These are phyloP conservation scores for Centropus bengalensis DNA, from an alignment of 2,113 vertebrate species.

Conservation along the genomic window DNA sequence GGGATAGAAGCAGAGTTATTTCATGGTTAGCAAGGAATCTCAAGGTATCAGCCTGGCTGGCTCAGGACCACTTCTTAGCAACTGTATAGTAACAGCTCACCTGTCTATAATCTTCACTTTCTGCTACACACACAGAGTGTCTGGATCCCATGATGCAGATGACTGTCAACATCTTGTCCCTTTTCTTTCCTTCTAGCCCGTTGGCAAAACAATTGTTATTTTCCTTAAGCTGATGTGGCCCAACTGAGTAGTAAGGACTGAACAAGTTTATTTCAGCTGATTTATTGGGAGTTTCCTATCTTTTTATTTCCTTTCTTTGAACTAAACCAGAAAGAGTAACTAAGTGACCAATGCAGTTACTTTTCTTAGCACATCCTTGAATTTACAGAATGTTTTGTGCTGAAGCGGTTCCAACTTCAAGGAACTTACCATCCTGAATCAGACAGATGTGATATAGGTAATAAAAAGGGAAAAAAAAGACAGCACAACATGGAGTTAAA, in stretches of 20 bases:
- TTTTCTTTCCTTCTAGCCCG: background rate
- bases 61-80: background rate
- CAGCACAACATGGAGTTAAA: background rate
- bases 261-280: background rate
- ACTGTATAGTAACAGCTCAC: background rate
- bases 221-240: background rate
- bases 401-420: background rate
- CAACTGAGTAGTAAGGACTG: background rate
- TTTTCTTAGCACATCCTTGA: background rate
- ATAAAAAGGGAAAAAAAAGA: background rate
- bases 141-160: background rate
- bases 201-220: background rate
- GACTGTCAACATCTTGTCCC: background rate
- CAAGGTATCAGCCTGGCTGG: background rate
- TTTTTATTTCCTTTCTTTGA: background rate
- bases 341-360: background rate
- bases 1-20: background rate
- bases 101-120: background rate
- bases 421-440: background rate
- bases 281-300: background rate
- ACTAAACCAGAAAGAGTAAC: fast-evolving
- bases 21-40: background rate
- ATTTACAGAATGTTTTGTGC: background rate
- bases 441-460: background rate
- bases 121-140: background rate